Base-by-base conservation (phyloP, 2,797 vertebrate genomes). In the Enteromius viviparus region DNA sequence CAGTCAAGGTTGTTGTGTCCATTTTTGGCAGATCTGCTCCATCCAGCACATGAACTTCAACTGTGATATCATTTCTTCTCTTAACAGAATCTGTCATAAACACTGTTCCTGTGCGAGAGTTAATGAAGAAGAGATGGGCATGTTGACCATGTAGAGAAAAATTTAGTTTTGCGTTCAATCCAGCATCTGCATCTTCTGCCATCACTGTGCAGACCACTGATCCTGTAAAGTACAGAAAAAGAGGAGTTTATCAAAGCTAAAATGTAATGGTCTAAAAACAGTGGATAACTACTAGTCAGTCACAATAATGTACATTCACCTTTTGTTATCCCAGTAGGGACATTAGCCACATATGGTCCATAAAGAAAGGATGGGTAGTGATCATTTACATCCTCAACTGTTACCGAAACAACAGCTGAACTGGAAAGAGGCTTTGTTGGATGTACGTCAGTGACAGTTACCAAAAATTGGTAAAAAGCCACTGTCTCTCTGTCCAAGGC, bases 341-440 rank as follows among this genome's bases (percentile, higher is more conserved):
- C 90, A 84, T 95, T 92, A 26, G 94, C 93, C 82, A 95, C 92
- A 86, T 94, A 95, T 9, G 94, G 94, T 79, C 91, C 91, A 89
- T 95, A 90, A 75, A 92, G 85, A 87, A 96, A 94, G 82, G 92
- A 89, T 1, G 95, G 95, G 86, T 88, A 84, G 82, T 94, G 86
- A 88, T 96, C 94, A 47, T 96, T 96, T 69, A 93, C 86, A 84
- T 95, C 95, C 32, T 85, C 90, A 79, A 96, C 86, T 1, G 90
- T 89, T 62, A 95, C 91, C 26, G 82, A 91, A 21, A 96, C 91
- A 21, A 89, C 81, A 77, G 92, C 90, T 53, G 92, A 93, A 89
- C 88, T 94, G 23, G 93, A 94, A 11, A 94, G 88, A 82, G 92
- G 90, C 79, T 86, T 75, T 17, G 87, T 89, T 0, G 90, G 87